A percentile compares a stretch with the other conserved stretches of the same genome.
These are phyloP conservation scores for Drosophila imparisetae DNA, from an alignment of 2,888 invertebrate genomes.

Conservation along the genomic window DNA sequence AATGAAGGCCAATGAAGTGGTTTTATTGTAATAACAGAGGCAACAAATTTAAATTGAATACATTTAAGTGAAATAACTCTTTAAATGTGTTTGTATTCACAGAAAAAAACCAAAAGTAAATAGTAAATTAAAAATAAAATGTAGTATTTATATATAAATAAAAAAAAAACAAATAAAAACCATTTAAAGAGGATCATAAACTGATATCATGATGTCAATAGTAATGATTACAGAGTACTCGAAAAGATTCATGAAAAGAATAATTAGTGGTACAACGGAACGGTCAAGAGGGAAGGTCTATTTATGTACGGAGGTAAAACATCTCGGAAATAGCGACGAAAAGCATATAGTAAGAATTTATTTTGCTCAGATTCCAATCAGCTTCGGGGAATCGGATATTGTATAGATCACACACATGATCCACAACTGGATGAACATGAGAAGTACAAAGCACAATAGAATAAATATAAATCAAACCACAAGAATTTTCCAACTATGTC, in stretches of 20 bases:
- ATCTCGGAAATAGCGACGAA: background rate
- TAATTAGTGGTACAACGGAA: background rate
- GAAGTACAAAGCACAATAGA: background rate
- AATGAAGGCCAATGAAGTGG: conserved; percentile 4
- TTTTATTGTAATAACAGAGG: conserved; percentile 4
- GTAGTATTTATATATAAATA: background rate
- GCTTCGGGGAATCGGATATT: no score
- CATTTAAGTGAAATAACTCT: conserved; percentile 1
- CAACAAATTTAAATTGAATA: background rate
- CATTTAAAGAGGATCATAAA: background rate
- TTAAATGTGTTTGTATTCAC: background rate
- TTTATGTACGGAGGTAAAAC: background rate
- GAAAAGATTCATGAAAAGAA: background rate
- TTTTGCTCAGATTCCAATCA: background rate
- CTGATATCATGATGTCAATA: background rate
- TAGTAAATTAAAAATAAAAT: background rate
- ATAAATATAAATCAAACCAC: background rate
- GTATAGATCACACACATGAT: background rate
- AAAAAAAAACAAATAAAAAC: background rate
- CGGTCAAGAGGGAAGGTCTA: background rate
- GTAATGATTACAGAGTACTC: background rate
- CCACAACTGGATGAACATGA: background rate
- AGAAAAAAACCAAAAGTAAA: background rate
- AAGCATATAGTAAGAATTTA: background rate
- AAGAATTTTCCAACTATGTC: background rate